Evolutionary conservation across 2,888 invertebrate species (phyloP), one percentile per base, ranked within the genome.

Genomic region (Melanargia galathea): DNA sequence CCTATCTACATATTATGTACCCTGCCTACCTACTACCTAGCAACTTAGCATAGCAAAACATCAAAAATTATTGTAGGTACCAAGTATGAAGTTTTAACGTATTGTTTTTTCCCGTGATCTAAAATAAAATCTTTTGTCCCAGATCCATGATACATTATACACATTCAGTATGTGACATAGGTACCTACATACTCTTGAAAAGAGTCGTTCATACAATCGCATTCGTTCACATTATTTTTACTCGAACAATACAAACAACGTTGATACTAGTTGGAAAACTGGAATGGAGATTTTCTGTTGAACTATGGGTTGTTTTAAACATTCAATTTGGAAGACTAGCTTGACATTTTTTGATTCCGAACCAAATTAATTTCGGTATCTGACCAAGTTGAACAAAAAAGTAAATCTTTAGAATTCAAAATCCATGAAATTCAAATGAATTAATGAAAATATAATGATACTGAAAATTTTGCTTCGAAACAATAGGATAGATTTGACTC

Each of bases 181-280:
- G 11, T 43, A 43, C 40, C 26, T 33, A 56, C 55, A 33, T 49
- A 54, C 55, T 48, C 30, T 16, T 60, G 55, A 65, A 65, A 60
- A 65, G 62, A 56, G 13, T 45, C 59, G 55, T 65, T 65, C 65
- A 59, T 33, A 62, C 54, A 62, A 59, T 60, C 62, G 57, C 46
- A 8, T 57, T 45, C 57, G 33, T 46, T 40, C 38, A 33, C 33
- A 52, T 33, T 13, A 35, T 52, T 52, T 30, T 35, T 20, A 11
- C 20, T 52, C 20, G 18, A 35, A 52, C 35, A 52, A 52, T 35
- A 35, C 33, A 52, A 33, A 20, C 33, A 18, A 35, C 4, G 35
- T 33, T 46, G 45, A 11, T 22, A 20, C 8, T 6, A 20, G 10
- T 22, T 49, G 16, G 18, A 33, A 16, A 51, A 33, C 10, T 51